Evolutionary conservation across 2,797 vertebrate species (phyloP).

Genomic region (Phyllotis vaccarum): DNA sequence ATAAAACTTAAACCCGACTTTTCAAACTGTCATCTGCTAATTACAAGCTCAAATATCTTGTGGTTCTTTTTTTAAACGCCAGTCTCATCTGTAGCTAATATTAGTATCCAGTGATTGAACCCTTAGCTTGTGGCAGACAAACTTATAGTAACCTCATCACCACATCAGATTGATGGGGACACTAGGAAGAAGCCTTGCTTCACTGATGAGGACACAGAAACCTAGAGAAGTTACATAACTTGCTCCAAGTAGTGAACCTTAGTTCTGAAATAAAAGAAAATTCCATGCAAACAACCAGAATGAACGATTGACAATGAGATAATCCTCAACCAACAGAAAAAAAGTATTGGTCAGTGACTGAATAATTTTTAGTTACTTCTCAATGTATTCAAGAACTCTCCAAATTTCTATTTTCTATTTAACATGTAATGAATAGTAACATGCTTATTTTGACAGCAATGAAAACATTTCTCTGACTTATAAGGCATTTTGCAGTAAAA

Average conservation of each 20-base stretch:
- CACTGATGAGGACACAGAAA: background rate
- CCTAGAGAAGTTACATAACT: background rate
- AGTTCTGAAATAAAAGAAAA: background rate
- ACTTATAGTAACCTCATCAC: background rate
- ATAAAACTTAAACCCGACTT: background rate
- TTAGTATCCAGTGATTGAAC: background rate
- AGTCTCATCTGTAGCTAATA: background rate
- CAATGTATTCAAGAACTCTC: background rate
- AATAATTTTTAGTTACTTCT: background rate
- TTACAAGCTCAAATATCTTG: background rate
- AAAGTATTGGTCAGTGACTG: background rate
- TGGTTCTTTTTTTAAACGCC: background rate
- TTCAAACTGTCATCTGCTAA: background rate
- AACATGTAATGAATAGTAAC: background rate
- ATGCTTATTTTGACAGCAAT: background rate
- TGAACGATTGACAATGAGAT: background rate
- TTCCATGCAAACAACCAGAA: background rate
- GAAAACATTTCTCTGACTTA: conserved; percentile 12
- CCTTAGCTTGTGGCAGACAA: background rate
- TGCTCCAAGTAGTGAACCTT: background rate
- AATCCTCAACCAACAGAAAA: background rate
- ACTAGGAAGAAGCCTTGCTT: background rate
- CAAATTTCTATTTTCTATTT: background rate
- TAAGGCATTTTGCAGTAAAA: background rate
- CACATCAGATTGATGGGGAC: background rate